Evolutionary conservation across 2,797 vertebrate species (phyloP).

Genomic region (Anableps anableps): DNA sequence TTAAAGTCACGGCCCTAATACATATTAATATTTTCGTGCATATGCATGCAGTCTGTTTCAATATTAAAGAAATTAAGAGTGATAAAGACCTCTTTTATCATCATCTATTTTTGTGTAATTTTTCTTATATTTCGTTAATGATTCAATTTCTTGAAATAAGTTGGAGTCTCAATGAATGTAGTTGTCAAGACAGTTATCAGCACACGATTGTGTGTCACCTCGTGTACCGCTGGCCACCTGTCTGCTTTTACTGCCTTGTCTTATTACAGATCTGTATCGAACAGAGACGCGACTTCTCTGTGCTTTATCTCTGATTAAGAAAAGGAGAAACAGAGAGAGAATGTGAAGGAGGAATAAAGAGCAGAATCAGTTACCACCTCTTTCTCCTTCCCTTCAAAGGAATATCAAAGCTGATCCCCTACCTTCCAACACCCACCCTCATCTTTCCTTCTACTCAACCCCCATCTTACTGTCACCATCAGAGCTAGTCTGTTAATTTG

Average conservation of each 20-base stretch:
- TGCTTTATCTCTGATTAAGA: conserved; percentile 44
- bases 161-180: conserved; percentile 16
- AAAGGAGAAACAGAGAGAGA: background rate
- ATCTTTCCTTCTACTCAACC: conserved; percentile 13
- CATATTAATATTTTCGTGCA: background rate
- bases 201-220: background rate
- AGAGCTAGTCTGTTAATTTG: conserved; percentile 56
- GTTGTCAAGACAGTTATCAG: conserved; percentile 26
- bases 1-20: too few relatives aligned
- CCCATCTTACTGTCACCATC: conserved; percentile 29
- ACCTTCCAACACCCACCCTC: conserved; percentile 12
- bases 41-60: background rate
- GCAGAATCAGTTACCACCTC: conserved; percentile 72
- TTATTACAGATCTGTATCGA: conserved; percentile 38
- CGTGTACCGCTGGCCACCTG: conserved; percentile 17
- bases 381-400: conserved; percentile 69
- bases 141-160: conserved; percentile 32
- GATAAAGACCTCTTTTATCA: conserved; percentile 15
- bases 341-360: conserved; percentile 61
- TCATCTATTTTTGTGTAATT: conserved; percentile 32
- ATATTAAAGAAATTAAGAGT: background rate
- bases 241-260: conserved; percentile 35
- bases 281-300: conserved; percentile 44
- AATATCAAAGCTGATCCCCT: conserved; percentile 70
- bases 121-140: conserved; percentile 48